phyloP scores from a whole-genome alignment of 2,888 invertebrate genomes.

The Anoplius nigerrimus region DNA sequence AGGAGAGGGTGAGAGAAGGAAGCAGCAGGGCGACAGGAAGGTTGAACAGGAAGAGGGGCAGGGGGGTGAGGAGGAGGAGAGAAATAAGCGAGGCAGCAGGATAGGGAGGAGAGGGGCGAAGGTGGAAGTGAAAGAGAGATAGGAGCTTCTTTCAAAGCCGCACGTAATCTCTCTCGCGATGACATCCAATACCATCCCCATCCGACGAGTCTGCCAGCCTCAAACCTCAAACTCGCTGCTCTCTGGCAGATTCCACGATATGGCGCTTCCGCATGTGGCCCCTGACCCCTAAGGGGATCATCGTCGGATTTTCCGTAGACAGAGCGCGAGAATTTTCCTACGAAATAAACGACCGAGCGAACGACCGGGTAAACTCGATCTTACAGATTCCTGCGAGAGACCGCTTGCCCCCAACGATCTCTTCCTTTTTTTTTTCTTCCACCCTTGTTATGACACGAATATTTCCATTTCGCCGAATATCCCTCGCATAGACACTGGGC shows the following conservation, averaged over 20 bases:
- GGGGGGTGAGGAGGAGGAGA: neutral
- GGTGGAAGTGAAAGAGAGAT: constrained; percentile 36
- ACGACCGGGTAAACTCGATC: neutral
- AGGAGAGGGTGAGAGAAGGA: neutral
- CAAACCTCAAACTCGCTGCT: constrained; percentile 51
- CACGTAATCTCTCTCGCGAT: constrained; percentile 69
- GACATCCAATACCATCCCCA: constrained; percentile 67
- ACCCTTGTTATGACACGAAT: too few relatives aligned
- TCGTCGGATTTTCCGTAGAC: constrained; percentile 37
- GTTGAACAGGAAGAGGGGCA: constrained; percentile 15
- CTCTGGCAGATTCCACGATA: constrained; percentile 59
- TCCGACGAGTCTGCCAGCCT: constrained; percentile 57
- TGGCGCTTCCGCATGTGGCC: constrained; percentile 49
- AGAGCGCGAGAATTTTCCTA: constrained; percentile 23
- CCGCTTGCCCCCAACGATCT: too few relatives aligned
- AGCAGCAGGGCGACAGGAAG: constrained; percentile 8
- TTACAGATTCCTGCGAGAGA: too few relatives aligned
- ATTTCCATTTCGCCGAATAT: too few relatives aligned
- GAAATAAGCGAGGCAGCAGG: constrained; percentile 20
- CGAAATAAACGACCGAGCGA: constrained; percentile 19
- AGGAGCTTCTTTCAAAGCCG: constrained; percentile 62
- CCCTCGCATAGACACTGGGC: too few relatives aligned
- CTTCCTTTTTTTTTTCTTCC: too few relatives aligned
- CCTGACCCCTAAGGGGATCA: constrained; percentile 50
- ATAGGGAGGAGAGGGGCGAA: constrained; percentile 25